Evolutionary conservation across 2,797 vertebrate species (phyloP), one percentile per base, ranked within the genome.

Genomic region (Acanthiza pusilla): DNA sequence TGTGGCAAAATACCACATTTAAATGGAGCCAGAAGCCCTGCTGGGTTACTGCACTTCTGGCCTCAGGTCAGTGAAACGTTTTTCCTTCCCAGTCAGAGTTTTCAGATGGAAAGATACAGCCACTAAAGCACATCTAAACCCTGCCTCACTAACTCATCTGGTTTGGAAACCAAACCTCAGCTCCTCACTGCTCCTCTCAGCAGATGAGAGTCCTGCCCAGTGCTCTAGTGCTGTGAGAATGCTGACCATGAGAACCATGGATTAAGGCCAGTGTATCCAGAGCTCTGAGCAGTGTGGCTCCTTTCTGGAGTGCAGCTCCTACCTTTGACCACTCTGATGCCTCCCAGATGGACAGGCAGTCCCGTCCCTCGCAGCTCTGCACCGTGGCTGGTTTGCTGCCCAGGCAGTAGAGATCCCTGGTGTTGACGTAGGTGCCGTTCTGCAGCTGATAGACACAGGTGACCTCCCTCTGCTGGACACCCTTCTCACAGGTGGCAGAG

Each of bases 241-340:
- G 32, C 65, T 65, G 70, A 68, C 50, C 2, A 1, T 5, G 38
- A 83, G 30, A 60, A 74, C 5, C 30, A 42, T 1, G 36, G 34
- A 75, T 34, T 19, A 29, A 34, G 50, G 48, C n/a, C 47, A 74
- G 43, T 1, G 9, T 17, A 77, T 7, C 17, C 2, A 9, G 78
- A 85, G 42, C 57, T 58, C 40, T 16, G 42, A 11, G 29, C 36
- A 73, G 32, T 25, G 38, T 78, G 48, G 30, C 48, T 94, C n/a
- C 53, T 53, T 57, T 57, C 50, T 70, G 11, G 40, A 48, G n/a
- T n/a, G 54, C 12, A 27, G 13, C 11, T 96, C 97, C 70, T 95
- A 99, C 99, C 99, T 98, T 98, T 81, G 99, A 99, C 99, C 99
- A 99, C 96, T 99, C 99, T 1, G 99, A 99, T 1, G 98, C 98